phyloP scores from a whole-genome alignment of 2,888 invertebrate genomes.

The Meteorus colon region DNA sequence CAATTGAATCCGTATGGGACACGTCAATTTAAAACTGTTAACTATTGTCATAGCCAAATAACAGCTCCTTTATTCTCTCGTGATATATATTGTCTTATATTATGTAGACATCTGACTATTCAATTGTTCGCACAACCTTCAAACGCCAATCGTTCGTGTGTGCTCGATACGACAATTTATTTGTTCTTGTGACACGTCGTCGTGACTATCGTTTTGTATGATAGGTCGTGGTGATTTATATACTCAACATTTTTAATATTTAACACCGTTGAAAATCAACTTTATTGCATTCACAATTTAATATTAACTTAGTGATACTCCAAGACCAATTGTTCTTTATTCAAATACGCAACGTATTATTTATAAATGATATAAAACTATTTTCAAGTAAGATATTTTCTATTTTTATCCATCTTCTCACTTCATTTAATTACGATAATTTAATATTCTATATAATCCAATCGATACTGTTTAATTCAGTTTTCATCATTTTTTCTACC shows the following conservation, averaged over 20 bases:
- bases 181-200: conserved; percentile 1
- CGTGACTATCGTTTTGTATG: neutral
- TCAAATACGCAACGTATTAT: no score
- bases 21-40: neutral
- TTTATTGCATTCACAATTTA: neutral
- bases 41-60: neutral
- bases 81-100: no score
- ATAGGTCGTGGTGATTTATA: neutral
- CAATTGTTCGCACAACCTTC: neutral
- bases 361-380: no score
- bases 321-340: no score
- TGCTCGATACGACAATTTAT: neutral
- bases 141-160: neutral
- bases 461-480: no score
- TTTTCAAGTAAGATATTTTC: no score
- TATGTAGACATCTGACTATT: no score
- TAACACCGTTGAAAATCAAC: neutral
- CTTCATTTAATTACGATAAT: no score
- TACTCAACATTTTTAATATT: neutral
- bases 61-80: neutral
- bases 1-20: neutral
- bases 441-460: no score
- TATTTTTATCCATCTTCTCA: no score
- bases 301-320: no score
- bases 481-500: no score